Conservation (phyloP, 2,888 invertebrate genomes). For the Cheilosia grossa region DNA sequence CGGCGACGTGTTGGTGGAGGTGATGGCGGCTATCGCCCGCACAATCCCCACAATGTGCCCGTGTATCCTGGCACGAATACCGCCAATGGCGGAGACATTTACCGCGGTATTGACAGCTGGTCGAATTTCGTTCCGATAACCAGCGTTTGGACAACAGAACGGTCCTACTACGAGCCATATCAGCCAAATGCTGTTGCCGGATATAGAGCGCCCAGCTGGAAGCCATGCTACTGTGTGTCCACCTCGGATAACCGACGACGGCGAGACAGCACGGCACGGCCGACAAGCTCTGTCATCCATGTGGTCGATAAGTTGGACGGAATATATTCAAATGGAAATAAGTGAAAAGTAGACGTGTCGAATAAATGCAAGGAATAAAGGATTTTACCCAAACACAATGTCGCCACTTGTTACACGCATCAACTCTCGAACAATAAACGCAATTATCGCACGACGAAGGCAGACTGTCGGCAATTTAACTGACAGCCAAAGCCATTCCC, state of each 20-base stretch:
- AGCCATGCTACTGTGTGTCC: conserved; percentile 81
- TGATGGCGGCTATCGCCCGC: conserved; percentile 78
- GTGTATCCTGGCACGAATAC: conserved; percentile 78
- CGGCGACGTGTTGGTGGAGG: conserved; percentile 75
- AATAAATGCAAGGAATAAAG: conserved; percentile 3
- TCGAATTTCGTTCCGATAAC: conserved; percentile 80
- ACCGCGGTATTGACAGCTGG: conserved; percentile 80
- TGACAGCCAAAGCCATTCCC: conserved; percentile 1
- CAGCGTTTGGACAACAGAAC: conserved; percentile 81
- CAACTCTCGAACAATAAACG: conserved; percentile 53
- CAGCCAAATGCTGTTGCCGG: conserved; percentile 77
- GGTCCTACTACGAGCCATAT: conserved; percentile 78
- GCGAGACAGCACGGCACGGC: conserved; percentile 76
- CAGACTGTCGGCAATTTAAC: conserved; percentile 37
- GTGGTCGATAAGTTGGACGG: conserved; percentile 80
- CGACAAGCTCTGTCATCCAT: conserved; percentile 76
- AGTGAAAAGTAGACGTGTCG: conserved; percentile 10
- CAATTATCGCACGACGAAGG: conserved; percentile 49
- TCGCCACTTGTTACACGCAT: conserved; percentile 56
- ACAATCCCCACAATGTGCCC: conserved; percentile 78
- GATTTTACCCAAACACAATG: not conserved
- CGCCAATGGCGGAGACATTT: conserved; percentile 78
- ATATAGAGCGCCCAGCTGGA: conserved; percentile 81
- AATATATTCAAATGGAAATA: conserved; percentile 77
- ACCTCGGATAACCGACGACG: conserved; percentile 78